Percentiles rank a stretch among this genome's conserved stretches.
These are phyloP conservation scores for Entomobrya proxima DNA, from an alignment of 2,888 invertebrate genomes.

Conservation along the genomic window DNA sequence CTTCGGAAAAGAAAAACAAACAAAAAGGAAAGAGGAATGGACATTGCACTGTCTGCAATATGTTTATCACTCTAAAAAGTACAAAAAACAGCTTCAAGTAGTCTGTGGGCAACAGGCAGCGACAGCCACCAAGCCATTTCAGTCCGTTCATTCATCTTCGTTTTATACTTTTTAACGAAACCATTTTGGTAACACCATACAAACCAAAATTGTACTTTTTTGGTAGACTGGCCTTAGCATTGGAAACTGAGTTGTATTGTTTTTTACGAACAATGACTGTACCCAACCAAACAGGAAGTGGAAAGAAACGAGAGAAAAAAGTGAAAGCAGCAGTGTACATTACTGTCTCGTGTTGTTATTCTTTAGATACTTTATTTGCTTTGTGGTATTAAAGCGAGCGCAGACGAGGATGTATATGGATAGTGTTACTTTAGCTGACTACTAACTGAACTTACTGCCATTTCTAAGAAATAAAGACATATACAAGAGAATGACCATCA, in stretches of 20 bases:
- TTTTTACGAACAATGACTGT: conserved; percentile 8
- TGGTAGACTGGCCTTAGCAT: conserved; percentile 54
- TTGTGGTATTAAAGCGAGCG: background rate
- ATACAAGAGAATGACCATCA: conserved; percentile 19
- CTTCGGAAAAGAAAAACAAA: conserved; percentile 7
- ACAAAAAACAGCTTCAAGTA: no score
- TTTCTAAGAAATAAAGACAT: background rate
- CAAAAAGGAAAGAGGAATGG: background rate
- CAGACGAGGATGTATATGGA: conserved; percentile 4
- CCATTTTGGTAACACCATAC: background rate
- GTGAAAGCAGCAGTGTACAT: conserved; percentile 20
- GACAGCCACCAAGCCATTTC: no score
- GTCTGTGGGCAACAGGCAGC: no score
- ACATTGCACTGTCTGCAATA: background rate
- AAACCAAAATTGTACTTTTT: conserved; percentile 2
- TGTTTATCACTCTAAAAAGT: conserved; percentile 11
- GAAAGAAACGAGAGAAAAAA: background rate
- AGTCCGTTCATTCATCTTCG: background rate
- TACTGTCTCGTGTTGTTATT: conserved; percentile 22
- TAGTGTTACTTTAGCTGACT: conserved; percentile 22
- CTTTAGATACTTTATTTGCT: conserved; percentile 24
- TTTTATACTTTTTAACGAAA: background rate
- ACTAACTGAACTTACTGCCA: background rate
- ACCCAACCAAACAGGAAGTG: background rate
- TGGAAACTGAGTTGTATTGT: conserved; percentile 32